These are phyloP conservation scores for Pseudanteris insignis DNA, from an alignment of 2,888 invertebrate species.

Conservation along the genomic window DNA sequence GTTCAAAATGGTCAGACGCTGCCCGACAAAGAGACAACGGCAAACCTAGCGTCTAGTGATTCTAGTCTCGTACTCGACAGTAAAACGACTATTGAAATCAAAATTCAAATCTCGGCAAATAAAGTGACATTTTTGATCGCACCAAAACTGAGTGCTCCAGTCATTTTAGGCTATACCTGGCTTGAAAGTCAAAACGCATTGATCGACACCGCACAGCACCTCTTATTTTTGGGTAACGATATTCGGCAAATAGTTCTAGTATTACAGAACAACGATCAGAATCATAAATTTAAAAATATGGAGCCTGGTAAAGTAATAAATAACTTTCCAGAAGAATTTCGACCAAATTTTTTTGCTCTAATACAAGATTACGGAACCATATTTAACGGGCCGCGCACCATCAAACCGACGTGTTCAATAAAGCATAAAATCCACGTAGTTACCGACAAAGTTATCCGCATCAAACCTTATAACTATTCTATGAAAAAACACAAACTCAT, in stretches of 20 bases:
- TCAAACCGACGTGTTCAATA: slow-evolving; percentile 6
- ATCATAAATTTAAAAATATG: too few species aligned
- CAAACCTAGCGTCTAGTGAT: background rate
- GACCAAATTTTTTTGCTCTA: background rate
- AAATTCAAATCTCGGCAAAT: background rate
- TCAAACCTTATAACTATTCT: too few species aligned
- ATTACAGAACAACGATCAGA: background rate
- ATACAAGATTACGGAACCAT: background rate
- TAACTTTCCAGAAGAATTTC: background rate
- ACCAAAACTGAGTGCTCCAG: background rate
- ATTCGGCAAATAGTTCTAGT: background rate
- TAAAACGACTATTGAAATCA: background rate
- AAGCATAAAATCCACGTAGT: slow-evolving; percentile 22
- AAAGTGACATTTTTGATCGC: background rate
- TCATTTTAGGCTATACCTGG: slow-evolving; percentile 5
- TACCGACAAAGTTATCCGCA: too few species aligned
- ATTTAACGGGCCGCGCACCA: slow-evolving; percentile 5
- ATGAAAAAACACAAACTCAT: background rate
- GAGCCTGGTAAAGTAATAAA: background rate
- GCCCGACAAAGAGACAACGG: too few species aligned
- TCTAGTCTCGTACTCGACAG: background rate
- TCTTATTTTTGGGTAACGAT: background rate
- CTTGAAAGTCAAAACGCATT: slow-evolving; percentile 2
- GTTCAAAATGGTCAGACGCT: too few species aligned
- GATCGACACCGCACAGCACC: background rate